Base-by-base conservation (phyloP, 1,140 invertebrate genomes). In the Sminthurides bifidus region DNA sequence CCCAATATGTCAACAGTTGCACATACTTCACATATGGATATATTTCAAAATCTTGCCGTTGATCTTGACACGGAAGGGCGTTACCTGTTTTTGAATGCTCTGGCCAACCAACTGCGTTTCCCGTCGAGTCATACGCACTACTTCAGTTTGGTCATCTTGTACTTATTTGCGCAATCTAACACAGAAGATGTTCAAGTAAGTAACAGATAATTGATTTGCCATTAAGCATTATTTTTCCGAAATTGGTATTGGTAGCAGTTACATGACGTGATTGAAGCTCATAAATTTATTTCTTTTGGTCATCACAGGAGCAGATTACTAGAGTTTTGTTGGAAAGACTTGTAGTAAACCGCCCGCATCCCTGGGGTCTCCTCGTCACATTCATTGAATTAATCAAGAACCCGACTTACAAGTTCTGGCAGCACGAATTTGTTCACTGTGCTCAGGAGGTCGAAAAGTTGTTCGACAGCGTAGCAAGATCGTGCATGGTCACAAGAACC, bases 121-220 rank as follows among this genome's bases (percentile, higher is more conserved):
- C 96, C 96, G 1, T 99, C 98, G 73, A 95, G 91, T 65, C 94
- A 99, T 72, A 99, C 96, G 1, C 93, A 98, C 74, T 99, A 98
- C 75, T 99, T 98, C 74, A 96, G 92, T 64, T 96, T 93, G 70
- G 89, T 90, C 10, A 76, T 99, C 2, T 77, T 99, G 21, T 96
- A 97, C 70, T 74, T 99, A 44, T 99, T 99, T 72, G 87, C 87
- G n/a, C 93, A 98, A 72, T 92, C 93, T 15, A 96, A 97, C 66
- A 87, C 88, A 0, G 92, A 98, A 73, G 89, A 89, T 8, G 93
- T 98, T 57, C 94, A 93, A 68, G 82, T 65, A 43, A 33, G 43
- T 37, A 14, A 5, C 37, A 8, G 38, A 12, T 17, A 4, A 46
- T 29, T 56, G 2, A 8, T 15, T 31, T 31, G 17, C 19, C 12